Conservation (phyloP, 2,888 invertebrate genomes). For the Drosophila macrospina region DNA sequence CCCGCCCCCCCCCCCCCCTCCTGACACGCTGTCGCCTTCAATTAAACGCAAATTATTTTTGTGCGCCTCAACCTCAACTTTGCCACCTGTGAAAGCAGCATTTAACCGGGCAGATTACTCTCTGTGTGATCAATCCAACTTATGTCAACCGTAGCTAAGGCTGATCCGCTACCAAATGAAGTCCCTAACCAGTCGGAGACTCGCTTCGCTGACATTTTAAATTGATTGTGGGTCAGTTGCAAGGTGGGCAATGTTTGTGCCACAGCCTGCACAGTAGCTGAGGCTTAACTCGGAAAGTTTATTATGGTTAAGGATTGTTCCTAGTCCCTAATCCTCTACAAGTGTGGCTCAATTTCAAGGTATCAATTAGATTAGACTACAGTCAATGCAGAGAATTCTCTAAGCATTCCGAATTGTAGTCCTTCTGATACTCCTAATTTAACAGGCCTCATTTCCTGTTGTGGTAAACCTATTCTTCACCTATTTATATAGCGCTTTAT, state of each 20-base stretch:
- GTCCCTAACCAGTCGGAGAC: neutral
- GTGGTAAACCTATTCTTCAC: too few species aligned
- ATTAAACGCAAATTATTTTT: slow-evolving; percentile 73
- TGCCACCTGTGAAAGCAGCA: slow-evolving; percentile 56
- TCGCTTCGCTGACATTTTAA: slow-evolving; percentile 51
- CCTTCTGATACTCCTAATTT: neutral
- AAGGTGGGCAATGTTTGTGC: neutral
- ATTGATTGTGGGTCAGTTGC: slow-evolving; percentile 52
- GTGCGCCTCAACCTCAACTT: slow-evolving; percentile 45
- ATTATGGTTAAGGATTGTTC: slow-evolving; percentile 3
- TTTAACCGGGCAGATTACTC: neutral
- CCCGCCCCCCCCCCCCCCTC: slow-evolving; percentile 28
- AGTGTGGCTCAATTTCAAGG: neutral
- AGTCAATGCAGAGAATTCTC: neutral
- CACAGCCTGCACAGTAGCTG: slow-evolving; percentile 8
- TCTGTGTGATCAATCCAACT: slow-evolving; percentile 72
- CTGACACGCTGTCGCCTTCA: slow-evolving; percentile 73
- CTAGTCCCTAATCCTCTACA: neutral
- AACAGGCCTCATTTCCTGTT: too few species aligned
- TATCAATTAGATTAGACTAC: too few species aligned
- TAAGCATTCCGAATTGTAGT: too few species aligned
- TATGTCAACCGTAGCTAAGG: slow-evolving; percentile 55
- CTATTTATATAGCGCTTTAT: too few species aligned
- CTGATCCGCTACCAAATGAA: slow-evolving; percentile 21
- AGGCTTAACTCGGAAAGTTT: neutral